Evolutionary conservation across 2,113 vertebrate genomes (phyloP).

Genomic region (Rostratula benghalensis): DNA sequence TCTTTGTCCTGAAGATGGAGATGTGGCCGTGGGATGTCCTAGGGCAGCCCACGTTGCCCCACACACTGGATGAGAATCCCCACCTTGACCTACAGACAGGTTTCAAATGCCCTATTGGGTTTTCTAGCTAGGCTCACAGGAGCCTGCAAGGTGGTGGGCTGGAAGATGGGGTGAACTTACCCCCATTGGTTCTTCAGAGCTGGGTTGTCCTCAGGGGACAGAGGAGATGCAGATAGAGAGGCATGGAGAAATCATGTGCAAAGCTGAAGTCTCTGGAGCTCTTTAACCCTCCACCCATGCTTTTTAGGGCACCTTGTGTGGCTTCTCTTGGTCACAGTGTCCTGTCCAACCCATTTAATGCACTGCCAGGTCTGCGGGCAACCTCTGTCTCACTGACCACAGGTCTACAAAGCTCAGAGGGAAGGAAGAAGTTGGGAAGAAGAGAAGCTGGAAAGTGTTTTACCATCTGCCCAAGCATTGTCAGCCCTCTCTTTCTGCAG

Average conservation of each 20-base stretch:
- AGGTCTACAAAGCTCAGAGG: neutral
- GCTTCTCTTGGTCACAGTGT: neutral
- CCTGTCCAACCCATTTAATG: neutral
- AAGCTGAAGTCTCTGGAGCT: neutral
- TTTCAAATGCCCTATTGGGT: neutral
- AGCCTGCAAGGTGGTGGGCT: neutral
- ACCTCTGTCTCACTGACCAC: neutral
- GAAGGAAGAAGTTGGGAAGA: neutral
- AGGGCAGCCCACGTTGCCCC: neutral
- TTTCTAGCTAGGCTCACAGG: neutral
- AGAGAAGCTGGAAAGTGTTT: neutral
- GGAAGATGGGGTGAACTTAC: neutral
- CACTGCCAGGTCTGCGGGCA: neutral
- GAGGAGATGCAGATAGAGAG: neutral
- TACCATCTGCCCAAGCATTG: neutral
- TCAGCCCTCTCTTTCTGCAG: neutral
- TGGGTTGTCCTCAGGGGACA: neutral
- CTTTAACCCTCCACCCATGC: neutral
- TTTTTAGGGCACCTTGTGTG: neutral
- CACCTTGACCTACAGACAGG: rapidly evolving
- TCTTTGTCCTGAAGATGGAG: neutral
- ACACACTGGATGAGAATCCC: neutral
- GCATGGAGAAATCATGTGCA: neutral
- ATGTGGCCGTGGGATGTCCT: neutral
- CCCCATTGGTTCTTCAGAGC: neutral